phyloP scores from a whole-genome alignment of 64 coral and sea anemone genomes.

The Stichodactyla mertensii region DNA sequence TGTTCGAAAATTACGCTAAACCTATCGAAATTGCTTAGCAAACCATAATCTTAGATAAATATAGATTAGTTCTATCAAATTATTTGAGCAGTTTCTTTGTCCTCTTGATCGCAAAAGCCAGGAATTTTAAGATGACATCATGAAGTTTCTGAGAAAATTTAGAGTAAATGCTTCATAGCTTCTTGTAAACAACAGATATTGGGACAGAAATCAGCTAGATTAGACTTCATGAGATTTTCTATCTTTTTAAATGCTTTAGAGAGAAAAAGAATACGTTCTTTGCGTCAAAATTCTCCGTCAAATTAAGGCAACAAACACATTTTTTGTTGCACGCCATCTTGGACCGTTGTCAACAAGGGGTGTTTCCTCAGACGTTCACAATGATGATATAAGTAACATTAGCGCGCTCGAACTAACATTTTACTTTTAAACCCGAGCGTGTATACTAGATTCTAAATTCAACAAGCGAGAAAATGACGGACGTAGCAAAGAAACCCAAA shows the following conservation, averaged over 20 bases:
- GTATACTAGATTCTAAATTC: neutral
- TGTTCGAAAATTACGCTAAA: neutral
- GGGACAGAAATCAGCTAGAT: neutral
- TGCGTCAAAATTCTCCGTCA: neutral
- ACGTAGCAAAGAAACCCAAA: neutral
- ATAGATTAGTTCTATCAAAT: neutral
- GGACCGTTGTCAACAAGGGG: neutral
- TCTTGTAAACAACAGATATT: neutral
- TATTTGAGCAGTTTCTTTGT: neutral
- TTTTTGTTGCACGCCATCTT: neutral
- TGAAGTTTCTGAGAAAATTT: neutral
- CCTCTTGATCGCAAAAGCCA: neutral
- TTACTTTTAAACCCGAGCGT: neutral
- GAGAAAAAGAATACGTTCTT: neutral
- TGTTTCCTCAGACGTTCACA: constrained; percentile 1
- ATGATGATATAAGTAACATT: neutral
- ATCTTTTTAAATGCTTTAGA: neutral
- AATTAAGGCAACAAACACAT: constrained; percentile 7
- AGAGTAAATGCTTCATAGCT: neutral
- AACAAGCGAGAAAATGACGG: constrained; percentile 6
- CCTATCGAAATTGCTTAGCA: neutral
- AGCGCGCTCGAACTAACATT: neutral
- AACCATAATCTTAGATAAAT: neutral
- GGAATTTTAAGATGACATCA: neutral
- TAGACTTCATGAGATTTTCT: neutral